Base-by-base conservation (phyloP, 2,113 vertebrate species). In the Andinoacara biseriatus region DNA sequence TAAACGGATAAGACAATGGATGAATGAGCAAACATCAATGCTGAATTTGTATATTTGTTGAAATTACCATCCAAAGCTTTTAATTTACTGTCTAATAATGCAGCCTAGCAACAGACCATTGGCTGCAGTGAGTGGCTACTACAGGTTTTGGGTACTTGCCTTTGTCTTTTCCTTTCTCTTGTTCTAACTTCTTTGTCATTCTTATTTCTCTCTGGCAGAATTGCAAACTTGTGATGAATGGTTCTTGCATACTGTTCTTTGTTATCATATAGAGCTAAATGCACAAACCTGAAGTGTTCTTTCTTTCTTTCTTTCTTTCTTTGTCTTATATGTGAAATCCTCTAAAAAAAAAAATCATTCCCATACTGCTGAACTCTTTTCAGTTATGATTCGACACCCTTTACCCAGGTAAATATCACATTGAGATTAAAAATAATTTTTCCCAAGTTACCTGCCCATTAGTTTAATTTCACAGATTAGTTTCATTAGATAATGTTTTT, bases 71-170 rank as follows among this genome's bases (percentile, higher is more conserved):
- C 29, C 35, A 76, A 81, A 90, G 79, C 81, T 40, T 81, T 80
- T 89, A 46, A 85, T 69, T 77, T 46, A 81, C 20, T 58, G 72
- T 62, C 18, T 74, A 75, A 17, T 83, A 57, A 78, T 85, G 54
- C 81, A 84, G 74, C 81, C 80, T 33, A 85, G 89, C 80, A 89
- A 81, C 85, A 85, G 89, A 54, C 67, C 60, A 74, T 76, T 87
- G 86, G 78, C 75, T 88, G 56, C 60, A 69, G 63, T 58, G 43
- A 59, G 56, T 40, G 10, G 54, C 54, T 87, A n/a, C 75, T 33
- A 60, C 79, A 62, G 58, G 61, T 43, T 89, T 81, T 87, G 80
- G 76, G 40, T 81, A 82, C 57, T 76, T 82, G 35, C 59, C 15
- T 78, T 80, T 52, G 67, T 74, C 6, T 78, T 86, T 67, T 5